Evolutionary conservation across 1,140 invertebrate species (phyloP), one percentile per base, ranked within the genome.

Genomic region (Elysia chlorotica): DNA sequence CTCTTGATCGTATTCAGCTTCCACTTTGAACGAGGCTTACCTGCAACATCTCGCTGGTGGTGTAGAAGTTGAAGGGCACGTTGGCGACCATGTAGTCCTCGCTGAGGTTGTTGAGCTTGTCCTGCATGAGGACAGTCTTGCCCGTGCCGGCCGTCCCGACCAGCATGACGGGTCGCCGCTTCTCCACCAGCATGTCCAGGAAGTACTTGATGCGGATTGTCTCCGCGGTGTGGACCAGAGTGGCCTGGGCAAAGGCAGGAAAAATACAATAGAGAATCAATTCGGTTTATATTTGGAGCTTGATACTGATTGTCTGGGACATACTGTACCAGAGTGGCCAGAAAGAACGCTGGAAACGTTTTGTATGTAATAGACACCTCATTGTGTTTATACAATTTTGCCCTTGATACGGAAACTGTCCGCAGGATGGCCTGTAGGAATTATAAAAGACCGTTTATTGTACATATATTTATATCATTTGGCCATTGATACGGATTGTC

Each of bases 61-160:
- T 98, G 86, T 98, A 98, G 86, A 96, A 98, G 87, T 98, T 98
- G 83, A 99, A 98, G 5, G 96, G 95, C 31, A 98, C 93, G 78
- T 96, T 97, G 25, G 95, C 90, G 2, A 98, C 90, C 10, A 94
- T 92, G 87, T 93, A 97, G 80, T 93, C 94, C 84, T 98, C 96
- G 70, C 93, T 90, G 54, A 98, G 88, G 48, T 89, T 87, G 54
- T 91, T 74, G 30, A 99, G 89, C 87, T 96, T 97, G 86, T 98
- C 96, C 94, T 83, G 87, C 92, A 94, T 86, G 48, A 87, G 79
- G 65, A 86, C 85, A 28, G 82, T 87, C 75, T 88, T 85, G 37
- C 88, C 86, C 25, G 85, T 84, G 37, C 86, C 96, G 37, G 95
- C 95, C 78, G 91, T 92, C 61, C 96, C 97, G 0, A 98, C 94